Evolutionary conservation across 23 tunicate genomes (phyloP), one percentile per base, ranked within the genome.

Genomic region (Ascidia mentula): DNA sequence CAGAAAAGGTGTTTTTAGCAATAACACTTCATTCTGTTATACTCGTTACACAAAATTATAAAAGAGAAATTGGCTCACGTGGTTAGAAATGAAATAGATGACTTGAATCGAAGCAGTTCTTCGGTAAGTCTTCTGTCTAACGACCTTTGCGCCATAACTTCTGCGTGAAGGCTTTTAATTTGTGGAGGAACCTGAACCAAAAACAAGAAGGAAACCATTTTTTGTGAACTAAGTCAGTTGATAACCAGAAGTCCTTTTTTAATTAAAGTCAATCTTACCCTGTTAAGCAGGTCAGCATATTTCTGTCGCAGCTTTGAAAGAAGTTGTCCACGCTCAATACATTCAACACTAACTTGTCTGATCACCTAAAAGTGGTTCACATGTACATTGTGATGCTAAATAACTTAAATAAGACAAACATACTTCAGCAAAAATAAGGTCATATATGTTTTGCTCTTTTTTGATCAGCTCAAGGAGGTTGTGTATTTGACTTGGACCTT

Each of bases 371-470:
- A 40, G 18, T n/a, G n/a, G 46, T 18, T n/a, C n/a, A n/a, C n/a
- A n/a, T n/a, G n/a, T n/a, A n/a, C n/a, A n/a, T n/a, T n/a, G n/a
- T n/a, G n/a, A n/a, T n/a, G n/a, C n/a, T n/a, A n/a, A n/a, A n/a
- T n/a, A n/a, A n/a, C n/a, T n/a, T n/a, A n/a, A n/a, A n/a, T n/a
- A n/a, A n/a, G 15, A 42, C 53, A 9, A 9, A 9, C 15, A 15
- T 73, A 87, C 89, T 81, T 96, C 99, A 39, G 80, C 79, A 69
- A 96, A 96, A 17, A 88, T 85, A 15, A 88, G 69, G 74, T 96
- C 99, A 60, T 96, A 96, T 34, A 96, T 96, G 39, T 83, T 85
- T 80, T 96, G 99, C 81, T 96, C 99, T 53, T 96, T 96, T 33
- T 90, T 90, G 32, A 96, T 79, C 36, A 90, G 78, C 60, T 96